These are phyloP conservation scores for Psylliodes chrysocephalus DNA, from an alignment of 2,888 invertebrate genomes.

Conservation along the genomic window DNA sequence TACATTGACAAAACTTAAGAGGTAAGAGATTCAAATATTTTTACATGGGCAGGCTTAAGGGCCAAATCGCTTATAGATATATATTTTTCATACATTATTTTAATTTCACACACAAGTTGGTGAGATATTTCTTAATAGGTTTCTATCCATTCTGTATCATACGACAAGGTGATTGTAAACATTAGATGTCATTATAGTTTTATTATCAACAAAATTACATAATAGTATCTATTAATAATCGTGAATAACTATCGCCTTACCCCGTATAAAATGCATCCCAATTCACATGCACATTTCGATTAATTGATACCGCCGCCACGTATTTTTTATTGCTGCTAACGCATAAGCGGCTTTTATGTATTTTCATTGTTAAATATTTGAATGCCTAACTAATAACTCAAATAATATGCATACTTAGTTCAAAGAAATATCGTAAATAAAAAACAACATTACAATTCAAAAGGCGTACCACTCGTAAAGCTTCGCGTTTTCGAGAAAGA, in stretches of 20 bases:
- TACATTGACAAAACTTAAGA: no score
- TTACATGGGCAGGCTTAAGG: no score
- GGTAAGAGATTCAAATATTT: no score
- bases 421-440: conserved; percentile 43
- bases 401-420: conserved; percentile 33
- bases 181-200: no score
- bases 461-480: conserved; percentile 2
- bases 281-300: conserved; percentile 22
- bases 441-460: conserved; percentile 35
- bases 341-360: conserved; percentile 42
- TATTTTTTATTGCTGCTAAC: conserved; percentile 43
- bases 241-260: not conserved
- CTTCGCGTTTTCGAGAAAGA: conserved; percentile 4
- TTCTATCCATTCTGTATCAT: no score
- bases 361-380: conserved; percentile 40
- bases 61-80: no score
- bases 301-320: conserved; percentile 41
- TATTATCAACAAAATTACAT: no score
- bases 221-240: not conserved
- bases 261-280: not conserved
- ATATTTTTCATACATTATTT: no score
- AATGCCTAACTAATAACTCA: conserved; percentile 38
- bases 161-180: no score
- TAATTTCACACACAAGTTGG: no score
- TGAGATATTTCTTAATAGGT: no score